phyloP scores from a whole-genome alignment of 2,888 invertebrate genomes.

The Gymnocheta viridis region DNA sequence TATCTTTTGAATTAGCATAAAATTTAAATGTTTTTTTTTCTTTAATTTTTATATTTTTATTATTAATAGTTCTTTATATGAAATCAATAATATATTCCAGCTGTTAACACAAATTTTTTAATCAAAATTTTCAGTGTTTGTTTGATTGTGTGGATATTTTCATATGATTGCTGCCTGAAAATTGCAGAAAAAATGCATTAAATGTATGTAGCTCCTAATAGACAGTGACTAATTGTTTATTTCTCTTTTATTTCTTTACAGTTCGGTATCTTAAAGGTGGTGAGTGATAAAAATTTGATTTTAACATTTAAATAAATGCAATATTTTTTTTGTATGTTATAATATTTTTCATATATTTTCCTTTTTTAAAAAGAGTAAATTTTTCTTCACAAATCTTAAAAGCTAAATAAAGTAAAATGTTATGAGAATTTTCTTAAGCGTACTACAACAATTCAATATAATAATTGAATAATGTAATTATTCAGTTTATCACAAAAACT shows the following conservation, averaged over 20 bases:
- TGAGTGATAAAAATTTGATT: background rate
- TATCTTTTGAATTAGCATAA: background rate
- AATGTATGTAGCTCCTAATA: background rate
- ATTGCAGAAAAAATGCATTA: too few species aligned
- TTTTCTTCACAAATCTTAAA: too few species aligned
- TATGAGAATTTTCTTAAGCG: too few species aligned
- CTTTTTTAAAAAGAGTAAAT: background rate
- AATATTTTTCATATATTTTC: background rate
- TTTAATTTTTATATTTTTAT: background rate
- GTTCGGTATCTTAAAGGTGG: background rate
- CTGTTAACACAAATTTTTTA: too few species aligned
- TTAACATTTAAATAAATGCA: background rate
- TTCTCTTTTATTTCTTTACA: background rate
- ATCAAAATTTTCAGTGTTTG: too few species aligned
- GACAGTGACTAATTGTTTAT: background rate
- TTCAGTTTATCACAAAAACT: too few species aligned
- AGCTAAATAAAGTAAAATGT: too few species aligned
- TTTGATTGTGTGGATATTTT: too few species aligned
- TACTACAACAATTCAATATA: too few species aligned
- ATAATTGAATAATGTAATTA: too few species aligned
- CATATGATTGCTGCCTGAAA: too few species aligned
- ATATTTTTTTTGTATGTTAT: background rate
- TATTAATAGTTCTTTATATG: background rate
- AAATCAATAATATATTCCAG: background rate
- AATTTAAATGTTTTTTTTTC: background rate